Evolutionary conservation across 2,797 vertebrate genomes (phyloP), one percentile per base, ranked within the genome.

Genomic region (Myioborus melanocephalus): DNA sequence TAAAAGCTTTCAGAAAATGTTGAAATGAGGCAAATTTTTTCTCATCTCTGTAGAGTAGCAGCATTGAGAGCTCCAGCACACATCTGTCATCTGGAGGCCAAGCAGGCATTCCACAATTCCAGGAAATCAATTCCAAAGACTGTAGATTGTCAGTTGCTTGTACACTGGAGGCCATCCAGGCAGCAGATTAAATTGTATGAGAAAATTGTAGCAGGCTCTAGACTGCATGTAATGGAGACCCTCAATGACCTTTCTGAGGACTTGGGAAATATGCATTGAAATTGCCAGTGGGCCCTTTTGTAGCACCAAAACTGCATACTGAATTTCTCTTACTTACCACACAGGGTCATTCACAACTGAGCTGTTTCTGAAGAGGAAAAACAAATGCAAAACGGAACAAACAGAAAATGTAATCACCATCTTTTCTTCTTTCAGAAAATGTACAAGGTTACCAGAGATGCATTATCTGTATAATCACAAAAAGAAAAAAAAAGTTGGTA

Each of bases 51-150:
- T 34, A 82, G 87, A 93, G 63, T 53, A 93, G 77, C 90, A 87
- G 87, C 64, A 87, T 39, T 73, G 59, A 96, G 93, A 75, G 68
- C 77, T 95, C 73, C 73, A 96, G 92, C 93, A 95, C 83, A 89
- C 83, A 97, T 97, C 95, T 92, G 93, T 97, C 97, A 98, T 91
- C 83, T 92, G 96, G 96, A 96, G 73, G 96, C 96, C 89, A 92
- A 93, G 82, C 72, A 91, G 89, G 84, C 95, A n/a, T 80, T 94
- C 89, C 76, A 72, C 52, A 19, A 93, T 96, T 98, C 96, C 97
- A 97, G 97, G 96, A 98, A 98, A 98, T 97, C 96, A 97, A 96
- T 98, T 87, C 93, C 95, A 93, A 96, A 97, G 95, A 89, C 88
- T 89, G 89, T 81, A 61, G 77, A 91, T 72, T 95, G 94, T 97